phyloP scores from a whole-genome alignment of 2,888 invertebrate species.

The Melitaea athalia region DNA sequence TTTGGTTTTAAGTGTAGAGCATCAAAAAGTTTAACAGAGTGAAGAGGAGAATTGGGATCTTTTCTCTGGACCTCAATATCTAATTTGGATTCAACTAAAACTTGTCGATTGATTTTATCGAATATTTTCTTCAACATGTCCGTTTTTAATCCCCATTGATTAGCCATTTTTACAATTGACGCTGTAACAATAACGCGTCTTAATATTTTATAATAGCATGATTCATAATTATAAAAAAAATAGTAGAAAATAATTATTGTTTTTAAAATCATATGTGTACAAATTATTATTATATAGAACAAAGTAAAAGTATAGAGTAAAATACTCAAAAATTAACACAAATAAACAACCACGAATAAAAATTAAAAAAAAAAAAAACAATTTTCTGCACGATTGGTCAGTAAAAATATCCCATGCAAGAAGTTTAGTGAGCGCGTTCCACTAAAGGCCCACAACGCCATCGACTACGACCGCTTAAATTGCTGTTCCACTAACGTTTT shows the following conservation, averaged over 20 bases:
- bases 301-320: background rate
- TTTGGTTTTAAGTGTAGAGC: conserved; percentile 93
- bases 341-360: background rate
- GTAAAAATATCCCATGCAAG: background rate
- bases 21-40: conserved; percentile 96
- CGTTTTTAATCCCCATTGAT: conserved; percentile 77
- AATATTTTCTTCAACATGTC: conserved; percentile 84
- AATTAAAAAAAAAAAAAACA: background rate
- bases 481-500: too few species aligned
- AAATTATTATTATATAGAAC: background rate
- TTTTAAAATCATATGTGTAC: background rate
- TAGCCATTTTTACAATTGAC: conserved; percentile 59
- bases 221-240: background rate
- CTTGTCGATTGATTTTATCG: conserved; percentile 94
- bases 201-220: background rate
- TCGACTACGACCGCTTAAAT: too few species aligned
- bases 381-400: background rate
- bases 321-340: background rate
- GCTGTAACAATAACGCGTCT: conserved; percentile 29
- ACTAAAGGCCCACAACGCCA: too few species aligned
- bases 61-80: conserved; percentile 95
- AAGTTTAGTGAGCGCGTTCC: too few species aligned
- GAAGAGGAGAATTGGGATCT: conserved; percentile 96
- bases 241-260: background rate
- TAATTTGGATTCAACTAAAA: conserved; percentile 92